Base-by-base conservation (phyloP, 2,888 invertebrate species). In the Zygothrica quintamaculata region DNA sequence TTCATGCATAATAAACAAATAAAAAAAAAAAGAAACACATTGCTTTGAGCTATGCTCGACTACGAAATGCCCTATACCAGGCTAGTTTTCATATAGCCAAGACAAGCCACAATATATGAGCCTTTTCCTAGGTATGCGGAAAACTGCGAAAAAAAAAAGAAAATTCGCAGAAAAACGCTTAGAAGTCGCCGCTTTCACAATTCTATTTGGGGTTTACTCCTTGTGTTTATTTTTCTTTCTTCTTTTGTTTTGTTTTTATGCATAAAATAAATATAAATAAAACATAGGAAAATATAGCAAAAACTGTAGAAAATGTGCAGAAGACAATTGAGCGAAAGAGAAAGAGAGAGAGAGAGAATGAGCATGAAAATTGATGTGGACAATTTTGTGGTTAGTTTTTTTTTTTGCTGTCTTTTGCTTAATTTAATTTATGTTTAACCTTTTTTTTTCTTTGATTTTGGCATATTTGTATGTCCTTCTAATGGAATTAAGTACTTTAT, bases 251-350 rank as follows among this genome's bases (percentile, higher is more conserved):
- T 57, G 0, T 29, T 15, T 56, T 61, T 69, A 66, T 76, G 84
- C 84, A 82, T 82, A 78, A 82, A 78, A 80, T 80, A 80, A 71
- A 78, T 68, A 81, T 84, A 78, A 81, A 82, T 81, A 84, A 73
- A 65, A 29, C 51, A 71, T 66, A 57, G 9, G 33, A 39, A 42
- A 60, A 46, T 12, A 22, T 22, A 22, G 18, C 18, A 22, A 34
- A 33, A 48, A 13, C 29, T 15, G 37, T 15, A 16, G 36, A 40
- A 22, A 22, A 2, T 22, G 18, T 22, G 18, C 5, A 5, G 18
- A 22, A 22, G 18, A n/a, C n/a, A n/a, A n/a, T n/a, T n/a, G n/a
- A n/a, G n/a, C n/a, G n/a, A n/a, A n/a, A n/a, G n/a, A n/a, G n/a
- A n/a, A n/a, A n/a, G n/a, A n/a, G n/a, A 1, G 0, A 48, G 29